Base-by-base conservation (phyloP, 2,888 invertebrate species). In the Leucoma salicis region DNA sequence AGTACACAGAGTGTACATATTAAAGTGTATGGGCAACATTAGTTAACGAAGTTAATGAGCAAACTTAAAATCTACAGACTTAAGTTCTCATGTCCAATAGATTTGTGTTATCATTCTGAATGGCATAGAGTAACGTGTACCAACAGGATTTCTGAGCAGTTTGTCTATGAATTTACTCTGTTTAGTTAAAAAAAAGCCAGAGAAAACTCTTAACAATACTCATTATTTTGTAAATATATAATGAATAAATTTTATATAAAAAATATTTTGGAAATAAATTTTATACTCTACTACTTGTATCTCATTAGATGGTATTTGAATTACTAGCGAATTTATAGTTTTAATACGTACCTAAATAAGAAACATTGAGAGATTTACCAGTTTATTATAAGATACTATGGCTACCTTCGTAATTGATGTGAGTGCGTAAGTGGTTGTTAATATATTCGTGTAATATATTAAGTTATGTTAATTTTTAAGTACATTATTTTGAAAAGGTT, bases 231-330 rank as follows among this genome's bases (percentile, higher is more conserved):
- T 86, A 86, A 81, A 86, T 83, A 83, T 72, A 57, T 74, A 65
- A 58, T 57, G 56, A 68, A 74, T 63, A 69, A 66, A 71, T 66
- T 66, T 65, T 67, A 66, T 66, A 65, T 58, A 69, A 70, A 73
- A 70, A 55, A 53, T 74, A 78, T 77, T 81, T 80, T 78, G 74
- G 74, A 79, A 80, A 70, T 74, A 74, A 82, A 79, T 71, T 77
- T 77, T 82, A 78, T 84, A 79, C 83, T 84, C 82, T 84, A 83
- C 80, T 80, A 83, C 79, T 84, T 82, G 87, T 85, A 89, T 89
- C 89, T 89, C 89, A 89, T 88, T 89, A 89, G 89, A 84, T 81
- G 80, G 78, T 88, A 86, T 86, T 81, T 82, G 75, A 82, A 82
- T 81, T 66, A 74, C 82, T 89, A 89, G 88, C 87, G 88, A 89